Evolutionary conservation across 2,888 invertebrate species (phyloP).

Genomic region (Anodontia alba): DNA sequence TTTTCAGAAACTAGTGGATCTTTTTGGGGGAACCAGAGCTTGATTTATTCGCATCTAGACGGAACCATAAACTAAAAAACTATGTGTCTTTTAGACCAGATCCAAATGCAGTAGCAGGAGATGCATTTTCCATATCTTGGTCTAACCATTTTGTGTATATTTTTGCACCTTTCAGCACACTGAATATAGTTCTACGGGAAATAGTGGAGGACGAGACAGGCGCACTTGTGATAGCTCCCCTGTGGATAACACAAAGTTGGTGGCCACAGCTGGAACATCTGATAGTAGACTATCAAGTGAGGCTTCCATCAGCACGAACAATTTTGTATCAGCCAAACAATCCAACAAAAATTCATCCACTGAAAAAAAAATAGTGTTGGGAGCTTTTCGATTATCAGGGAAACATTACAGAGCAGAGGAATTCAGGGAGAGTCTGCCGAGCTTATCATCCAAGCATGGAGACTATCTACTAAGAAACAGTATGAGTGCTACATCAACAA

Average conservation of each 20-base stretch:
- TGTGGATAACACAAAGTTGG: constrained; percentile 9
- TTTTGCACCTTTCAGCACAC: constrained; percentile 18
- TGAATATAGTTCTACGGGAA: background rate
- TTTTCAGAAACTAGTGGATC: background rate
- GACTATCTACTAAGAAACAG: constrained; percentile 19
- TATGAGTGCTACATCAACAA: constrained; percentile 24
- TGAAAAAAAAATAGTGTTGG: constrained; percentile 18
- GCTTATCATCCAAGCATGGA: constrained; percentile 29
- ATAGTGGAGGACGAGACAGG: constrained; percentile 1
- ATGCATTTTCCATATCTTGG: constrained; percentile 15
- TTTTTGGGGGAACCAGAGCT: background rate
- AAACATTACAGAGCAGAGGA: constrained; percentile 6
- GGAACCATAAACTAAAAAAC: background rate
- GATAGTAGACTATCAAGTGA: background rate
- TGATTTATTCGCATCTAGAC: background rate
- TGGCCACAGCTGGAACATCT: constrained; percentile 1
- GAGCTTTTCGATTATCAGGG: constrained; percentile 38
- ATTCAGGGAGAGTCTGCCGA: constrained; percentile 12
- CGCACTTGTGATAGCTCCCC: background rate
- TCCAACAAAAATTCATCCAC: constrained; percentile 19
- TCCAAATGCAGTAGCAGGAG: background rate
- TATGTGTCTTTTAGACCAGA: constrained; percentile 3
- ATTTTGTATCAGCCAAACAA: constrained; percentile 22
- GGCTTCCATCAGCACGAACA: background rate
- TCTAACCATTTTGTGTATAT: background rate